These are phyloP conservation scores for Bedellia somnulentella DNA, from an alignment of 2,888 invertebrate species.

Conservation along the genomic window DNA sequence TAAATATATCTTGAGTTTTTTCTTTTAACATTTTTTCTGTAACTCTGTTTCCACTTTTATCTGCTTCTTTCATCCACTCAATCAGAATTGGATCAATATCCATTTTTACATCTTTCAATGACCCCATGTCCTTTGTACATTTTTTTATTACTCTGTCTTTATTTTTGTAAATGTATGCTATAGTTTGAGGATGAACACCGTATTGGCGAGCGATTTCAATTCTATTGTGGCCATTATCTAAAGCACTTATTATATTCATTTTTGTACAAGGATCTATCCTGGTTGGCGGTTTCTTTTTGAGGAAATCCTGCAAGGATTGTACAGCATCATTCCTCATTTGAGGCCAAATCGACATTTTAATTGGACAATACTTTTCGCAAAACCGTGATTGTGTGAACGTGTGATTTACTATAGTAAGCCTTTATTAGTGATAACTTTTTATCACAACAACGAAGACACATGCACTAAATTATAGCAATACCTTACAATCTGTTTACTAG, in stretches of 20 bases:
- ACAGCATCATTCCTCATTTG: slow-evolving; percentile 1
- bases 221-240: slow-evolving; percentile 20
- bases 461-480: too few species aligned
- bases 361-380: too few species aligned
- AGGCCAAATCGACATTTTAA: slow-evolving; percentile 5
- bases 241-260: slow-evolving; percentile 19
- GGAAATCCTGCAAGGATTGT: slow-evolving; percentile 1
- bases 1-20: slow-evolving; percentile 16
- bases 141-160: slow-evolving; percentile 17
- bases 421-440: too few species aligned
- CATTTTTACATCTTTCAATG: slow-evolving; percentile 11
- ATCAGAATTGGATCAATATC: slow-evolving; percentile 18
- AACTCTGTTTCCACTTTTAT: slow-evolving; percentile 13
- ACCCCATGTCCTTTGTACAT: slow-evolving; percentile 16
- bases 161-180: slow-evolving; percentile 18
- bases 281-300: slow-evolving; percentile 8
- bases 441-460: too few species aligned
- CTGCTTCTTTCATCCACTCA: slow-evolving; percentile 17
- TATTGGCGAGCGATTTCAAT: slow-evolving; percentile 19
- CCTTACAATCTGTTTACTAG: too few species aligned
- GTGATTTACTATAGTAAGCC: too few species aligned
- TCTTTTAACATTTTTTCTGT: slow-evolving; percentile 14
- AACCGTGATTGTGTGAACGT: too few species aligned
- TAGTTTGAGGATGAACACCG: slow-evolving; percentile 18
- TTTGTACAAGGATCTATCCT: slow-evolving; percentile 18